Evolutionary conservation across 1,140 invertebrate genomes (phyloP).

Genomic region (Muscidifurax raptorellus): DNA sequence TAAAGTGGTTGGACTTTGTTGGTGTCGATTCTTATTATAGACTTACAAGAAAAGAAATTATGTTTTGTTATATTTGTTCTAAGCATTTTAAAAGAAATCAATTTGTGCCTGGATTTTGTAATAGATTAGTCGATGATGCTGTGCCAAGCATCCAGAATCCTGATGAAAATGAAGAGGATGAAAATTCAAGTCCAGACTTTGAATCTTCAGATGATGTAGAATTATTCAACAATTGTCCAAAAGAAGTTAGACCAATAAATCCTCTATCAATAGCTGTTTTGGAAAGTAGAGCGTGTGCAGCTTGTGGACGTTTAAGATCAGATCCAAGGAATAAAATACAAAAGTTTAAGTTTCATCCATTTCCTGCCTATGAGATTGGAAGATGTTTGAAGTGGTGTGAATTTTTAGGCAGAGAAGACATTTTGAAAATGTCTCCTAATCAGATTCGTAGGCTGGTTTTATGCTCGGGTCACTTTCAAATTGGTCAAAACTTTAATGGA

Average conservation of each 20-base stretch:
- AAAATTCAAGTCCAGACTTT: conserved; percentile 52
- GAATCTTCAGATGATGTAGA: conserved; percentile 44
- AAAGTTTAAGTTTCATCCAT: conserved; percentile 73
- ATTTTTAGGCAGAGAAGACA: conserved; percentile 71
- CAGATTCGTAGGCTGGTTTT: conserved; percentile 73
- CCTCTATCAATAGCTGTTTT: conserved; percentile 63
- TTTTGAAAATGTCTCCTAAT: conserved; percentile 74
- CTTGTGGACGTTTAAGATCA: conserved; percentile 67
- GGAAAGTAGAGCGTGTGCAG: conserved; percentile 72
- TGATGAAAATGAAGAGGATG: conserved; percentile 53
- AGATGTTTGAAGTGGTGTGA: conserved; percentile 73
- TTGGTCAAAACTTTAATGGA: conserved; percentile 68
- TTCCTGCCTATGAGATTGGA: conserved; percentile 73
- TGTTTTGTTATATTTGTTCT: conserved; percentile 74
- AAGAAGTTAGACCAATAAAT: conserved; percentile 59
- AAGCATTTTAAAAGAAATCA: conserved; percentile 71
- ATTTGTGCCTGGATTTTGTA: conserved; percentile 67
- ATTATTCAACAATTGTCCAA: conserved; percentile 40
- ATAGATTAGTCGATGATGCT: conserved; percentile 67
- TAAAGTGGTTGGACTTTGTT: conserved; percentile 73
- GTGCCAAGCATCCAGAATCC: conserved; percentile 69
- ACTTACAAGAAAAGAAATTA: conserved; percentile 72
- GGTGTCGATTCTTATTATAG: conserved; percentile 73
- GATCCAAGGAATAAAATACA: conserved; percentile 70
- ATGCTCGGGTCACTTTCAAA: conserved; percentile 72